Evolutionary conservation across 2,797 vertebrate genomes (phyloP), one percentile per base, ranked within the genome.

Genomic region (Helicolenus hilgendorfi): DNA sequence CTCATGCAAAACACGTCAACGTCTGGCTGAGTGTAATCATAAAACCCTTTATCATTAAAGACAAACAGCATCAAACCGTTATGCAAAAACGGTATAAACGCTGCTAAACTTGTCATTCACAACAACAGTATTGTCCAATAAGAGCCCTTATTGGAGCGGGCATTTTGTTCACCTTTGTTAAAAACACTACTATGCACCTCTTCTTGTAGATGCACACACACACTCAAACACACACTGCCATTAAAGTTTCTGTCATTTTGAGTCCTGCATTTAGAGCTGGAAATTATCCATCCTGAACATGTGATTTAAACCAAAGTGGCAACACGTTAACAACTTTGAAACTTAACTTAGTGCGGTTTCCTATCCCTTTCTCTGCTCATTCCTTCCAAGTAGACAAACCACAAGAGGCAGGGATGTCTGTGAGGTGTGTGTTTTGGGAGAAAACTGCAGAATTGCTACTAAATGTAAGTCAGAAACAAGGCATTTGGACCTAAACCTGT

Each of bases 1-100:
- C 45, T 55, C 76, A 76, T 38, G 38, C 58, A 72, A 72, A 87
- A 86, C 14, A 82, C 59, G 20, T 75, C 58, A 68, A 67, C 33
- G 18, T 6, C 33, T 15, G 4, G 15, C 53, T 74, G 64, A 71
- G 64, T 59, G 83, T 13, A 69, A 70, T 27, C 11, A 7, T 9
- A 62, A 69, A 33, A 84, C 2, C 7, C 3, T 3, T 22, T 13
- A 78, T 65, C 15, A 56, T 55, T 41, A 45, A 41, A 41, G 1
- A 45, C 2, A 22, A 68, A 60, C 18, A 2, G 1, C 2, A 63
- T 8, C 20, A 65, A 83, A 49, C 3, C 53, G 75, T 45, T 31
- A 63, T n/a, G 2, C 11, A 64, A 14, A 72, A 77, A 59, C 56
- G 26, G 14, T 11, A 45, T 20, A 36, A 68, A 70, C 67, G 67